A percentile compares a stretch with the other conserved stretches of the same genome.
Evolutionary conservation across 2,113 vertebrate species (phyloP).

Genomic region (Ctenodactylus gundi): DNA sequence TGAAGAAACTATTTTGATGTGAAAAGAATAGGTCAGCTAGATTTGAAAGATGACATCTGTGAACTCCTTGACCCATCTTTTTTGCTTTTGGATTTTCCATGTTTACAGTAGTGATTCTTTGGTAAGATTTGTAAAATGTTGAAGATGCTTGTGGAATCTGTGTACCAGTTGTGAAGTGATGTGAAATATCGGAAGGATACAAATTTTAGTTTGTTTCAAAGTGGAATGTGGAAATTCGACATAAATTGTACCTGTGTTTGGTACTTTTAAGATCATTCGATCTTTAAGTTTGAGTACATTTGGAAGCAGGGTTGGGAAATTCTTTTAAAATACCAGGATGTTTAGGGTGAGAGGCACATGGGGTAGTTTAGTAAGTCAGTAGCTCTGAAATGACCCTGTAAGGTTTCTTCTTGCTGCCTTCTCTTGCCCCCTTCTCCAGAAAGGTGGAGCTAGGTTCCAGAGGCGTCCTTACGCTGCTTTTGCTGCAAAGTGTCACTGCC

Average conservation of each 20-base stretch:
- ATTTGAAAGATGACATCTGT: slow-evolving; percentile 66
- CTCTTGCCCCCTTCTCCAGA: not conserved
- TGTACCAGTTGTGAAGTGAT: slow-evolving; percentile 77
- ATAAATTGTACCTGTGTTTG: slow-evolving; percentile 60
- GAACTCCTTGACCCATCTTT: slow-evolving; percentile 66
- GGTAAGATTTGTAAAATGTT: slow-evolving; percentile 67
- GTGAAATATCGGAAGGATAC: slow-evolving; percentile 72
- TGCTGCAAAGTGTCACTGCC: slow-evolving; percentile 61
- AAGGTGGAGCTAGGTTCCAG: slow-evolving; percentile 52
- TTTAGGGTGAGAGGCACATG: slow-evolving; percentile 53
- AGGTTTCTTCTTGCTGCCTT: slow-evolving; percentile 59
- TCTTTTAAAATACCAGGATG: slow-evolving; percentile 56
- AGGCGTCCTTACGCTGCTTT: slow-evolving; percentile 52
- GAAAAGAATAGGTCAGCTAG: slow-evolving; percentile 71
- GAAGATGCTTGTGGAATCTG: slow-evolving; percentile 62
- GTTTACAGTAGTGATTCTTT: slow-evolving; percentile 68
- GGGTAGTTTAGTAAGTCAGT: slow-evolving; percentile 64
- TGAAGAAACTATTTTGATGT: slow-evolving; percentile 65
- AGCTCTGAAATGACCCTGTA: slow-evolving; percentile 46
- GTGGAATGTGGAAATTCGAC: slow-evolving; percentile 62
- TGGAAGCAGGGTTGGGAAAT: slow-evolving; percentile 34
- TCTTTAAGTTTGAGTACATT: slow-evolving; percentile 54
- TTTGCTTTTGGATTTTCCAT: slow-evolving; percentile 70
- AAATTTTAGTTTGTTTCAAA: slow-evolving; percentile 73
- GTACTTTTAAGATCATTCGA: slow-evolving; percentile 74